A percentile compares a stretch with the other conserved stretches of the same genome.
These are phyloP conservation scores for Clarias macrocephalus DNA, from an alignment of 2,113 vertebrate species.

Conservation along the genomic window DNA sequence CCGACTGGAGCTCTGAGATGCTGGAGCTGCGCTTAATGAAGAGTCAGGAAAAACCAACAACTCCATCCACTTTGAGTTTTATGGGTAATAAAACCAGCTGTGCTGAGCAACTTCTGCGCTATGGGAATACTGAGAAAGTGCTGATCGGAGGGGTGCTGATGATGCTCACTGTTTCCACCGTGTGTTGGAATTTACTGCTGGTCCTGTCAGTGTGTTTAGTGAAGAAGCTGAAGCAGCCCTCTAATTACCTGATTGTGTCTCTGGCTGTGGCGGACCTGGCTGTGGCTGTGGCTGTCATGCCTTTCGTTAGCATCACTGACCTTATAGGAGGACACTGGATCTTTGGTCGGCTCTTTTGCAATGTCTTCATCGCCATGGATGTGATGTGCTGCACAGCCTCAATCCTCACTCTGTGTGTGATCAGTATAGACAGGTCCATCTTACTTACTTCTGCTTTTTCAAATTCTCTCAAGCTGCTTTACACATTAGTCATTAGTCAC, in stretches of 20 bases:
- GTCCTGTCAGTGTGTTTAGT: constrained; percentile 95
- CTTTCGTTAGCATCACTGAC: constrained; percentile 93
- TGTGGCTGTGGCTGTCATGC: constrained; percentile 93
- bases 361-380: constrained; percentile 97
- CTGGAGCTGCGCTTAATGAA: background rate
- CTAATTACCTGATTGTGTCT: constrained; percentile 94
- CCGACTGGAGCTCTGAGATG: constrained; percentile 1
- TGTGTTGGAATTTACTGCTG: constrained; percentile 91
- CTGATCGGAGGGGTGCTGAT: constrained; percentile 87
- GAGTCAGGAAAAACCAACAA: background rate
- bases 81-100: background rate
- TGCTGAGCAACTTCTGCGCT: background rate
- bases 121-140: constrained; percentile 57
- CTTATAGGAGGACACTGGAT: constrained; percentile 93
- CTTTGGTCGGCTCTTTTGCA: constrained; percentile 91
- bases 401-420: constrained; percentile 93
- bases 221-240: constrained; percentile 93
- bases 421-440: constrained; percentile 91
- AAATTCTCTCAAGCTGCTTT: background rate
- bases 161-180: constrained; percentile 86
- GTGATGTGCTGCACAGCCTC: constrained; percentile 98
- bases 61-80: background rate
- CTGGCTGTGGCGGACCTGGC: constrained; percentile 93
- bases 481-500: background rate
- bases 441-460: background rate